Conservation (phyloP, 2,797 vertebrate genomes). For the Ceryle rudis region DNA sequence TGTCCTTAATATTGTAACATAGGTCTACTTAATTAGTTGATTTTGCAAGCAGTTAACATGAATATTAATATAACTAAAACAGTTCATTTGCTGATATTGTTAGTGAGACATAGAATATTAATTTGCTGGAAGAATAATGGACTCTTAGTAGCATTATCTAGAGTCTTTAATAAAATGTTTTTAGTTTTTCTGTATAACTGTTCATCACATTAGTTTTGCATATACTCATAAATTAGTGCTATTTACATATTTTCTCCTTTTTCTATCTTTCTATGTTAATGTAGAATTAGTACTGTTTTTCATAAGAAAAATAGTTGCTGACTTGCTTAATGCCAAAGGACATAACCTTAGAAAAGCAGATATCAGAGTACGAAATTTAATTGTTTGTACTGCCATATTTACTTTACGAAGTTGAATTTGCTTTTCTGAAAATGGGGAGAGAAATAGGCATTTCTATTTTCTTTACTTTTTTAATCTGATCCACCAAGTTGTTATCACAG, state of each 20-base stretch:
- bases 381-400: not conserved
- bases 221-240: not conserved
- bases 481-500: not conserved
- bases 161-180: conserved; percentile 13
- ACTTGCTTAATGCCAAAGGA: not conserved
- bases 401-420: not conserved
- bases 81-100: conserved; percentile 45
- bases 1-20: conserved; percentile 26
- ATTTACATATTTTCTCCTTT: conserved; percentile 3
- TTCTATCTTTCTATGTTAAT: not conserved
- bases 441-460: not conserved
- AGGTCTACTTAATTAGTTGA: conserved; percentile 44
- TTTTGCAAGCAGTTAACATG: conserved; percentile 44
- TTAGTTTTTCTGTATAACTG: not conserved
- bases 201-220: not conserved
- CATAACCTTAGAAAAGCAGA: not conserved
- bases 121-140: conserved; percentile 48
- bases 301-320: not conserved
- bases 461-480: not conserved
- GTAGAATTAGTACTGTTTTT: not conserved
- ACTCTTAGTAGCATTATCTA: conserved; percentile 16
- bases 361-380: not conserved
- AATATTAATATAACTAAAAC: conserved; percentile 47
- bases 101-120: conserved; percentile 42
- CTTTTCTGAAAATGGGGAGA: not conserved